These are phyloP conservation scores for Mystacides longicornis DNA, from an alignment of 2,888 invertebrate genomes.

Conservation along the genomic window DNA sequence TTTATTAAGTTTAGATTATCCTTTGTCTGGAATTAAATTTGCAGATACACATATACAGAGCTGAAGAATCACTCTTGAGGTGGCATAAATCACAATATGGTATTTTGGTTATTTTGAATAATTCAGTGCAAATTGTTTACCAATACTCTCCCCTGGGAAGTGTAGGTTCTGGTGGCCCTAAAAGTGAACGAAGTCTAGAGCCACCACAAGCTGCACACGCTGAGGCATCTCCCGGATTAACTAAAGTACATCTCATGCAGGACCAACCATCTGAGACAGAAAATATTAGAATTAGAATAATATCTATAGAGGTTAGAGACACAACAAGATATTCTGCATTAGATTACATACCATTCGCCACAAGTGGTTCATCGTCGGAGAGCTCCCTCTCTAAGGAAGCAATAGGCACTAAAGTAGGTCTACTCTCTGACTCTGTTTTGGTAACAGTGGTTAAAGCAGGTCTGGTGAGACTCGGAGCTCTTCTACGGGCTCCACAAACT, in stretches of 20 bases:
- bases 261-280: conserved; percentile 57
- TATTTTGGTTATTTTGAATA: no score
- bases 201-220: conserved; percentile 84
- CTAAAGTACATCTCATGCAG: conserved; percentile 80
- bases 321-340: background rate
- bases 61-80: no score
- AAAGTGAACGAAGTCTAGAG: conserved; percentile 65
- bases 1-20: no score
- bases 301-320: background rate
- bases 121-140: conserved; percentile 33
- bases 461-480: conserved; percentile 55
- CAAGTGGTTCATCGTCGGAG: conserved; percentile 60
- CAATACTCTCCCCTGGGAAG: conserved; percentile 66
- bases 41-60: no score
- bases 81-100: no score
- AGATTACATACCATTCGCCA: conserved; percentile 45
- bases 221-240: conserved; percentile 63
- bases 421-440: conserved; percentile 28
- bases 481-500: conserved; percentile 65
- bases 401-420: conserved; percentile 47
- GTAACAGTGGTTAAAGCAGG: conserved; percentile 66
- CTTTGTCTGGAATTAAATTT: no score
- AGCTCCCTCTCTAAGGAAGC: conserved; percentile 61
- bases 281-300: background rate
- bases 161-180: conserved; percentile 58